phyloP scores from a whole-genome alignment of 2,113 vertebrate species.

The Suricata suricatta region DNA sequence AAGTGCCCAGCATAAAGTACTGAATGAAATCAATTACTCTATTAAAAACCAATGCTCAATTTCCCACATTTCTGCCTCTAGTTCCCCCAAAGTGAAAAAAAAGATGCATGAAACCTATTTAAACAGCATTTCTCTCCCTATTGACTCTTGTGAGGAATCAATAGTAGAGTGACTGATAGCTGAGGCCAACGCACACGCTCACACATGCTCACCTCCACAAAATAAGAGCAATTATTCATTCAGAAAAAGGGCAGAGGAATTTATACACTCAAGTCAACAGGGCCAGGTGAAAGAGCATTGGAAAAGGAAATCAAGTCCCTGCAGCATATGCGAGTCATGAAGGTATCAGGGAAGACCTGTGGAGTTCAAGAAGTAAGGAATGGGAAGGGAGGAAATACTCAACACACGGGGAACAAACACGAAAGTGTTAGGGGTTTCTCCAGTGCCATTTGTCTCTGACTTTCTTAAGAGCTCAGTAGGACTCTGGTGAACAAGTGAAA shows the following conservation, averaged over 20 bases:
- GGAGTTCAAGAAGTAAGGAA: not conserved
- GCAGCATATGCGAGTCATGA: not conserved
- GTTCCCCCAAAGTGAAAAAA: not conserved
- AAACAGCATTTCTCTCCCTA: slow-evolving; percentile 20
- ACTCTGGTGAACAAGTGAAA: not conserved
- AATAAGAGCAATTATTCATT: slow-evolving; percentile 14
- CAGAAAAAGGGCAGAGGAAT: not conserved
- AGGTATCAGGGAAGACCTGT: not conserved
- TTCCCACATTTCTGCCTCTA: not conserved
- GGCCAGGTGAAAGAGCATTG: not conserved
- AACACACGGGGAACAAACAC: not conserved
- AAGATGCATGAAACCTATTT: not conserved
- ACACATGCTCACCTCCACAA: not conserved
- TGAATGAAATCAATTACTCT: not conserved
- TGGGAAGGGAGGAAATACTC: not conserved
- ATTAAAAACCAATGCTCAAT: not conserved
- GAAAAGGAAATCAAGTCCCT: not conserved
- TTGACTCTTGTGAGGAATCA: slow-evolving; percentile 4
- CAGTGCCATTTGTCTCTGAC: not conserved
- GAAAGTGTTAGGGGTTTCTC: not conserved
- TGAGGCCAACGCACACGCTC: not conserved
- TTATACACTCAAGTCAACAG: not conserved
- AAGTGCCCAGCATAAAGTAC: not conserved
- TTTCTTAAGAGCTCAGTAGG: slow-evolving; percentile 6
- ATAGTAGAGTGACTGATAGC: not conserved